These are phyloP conservation scores for Sialis fuliginosa DNA, from an alignment of 2,888 invertebrate species.

Conservation along the genomic window DNA sequence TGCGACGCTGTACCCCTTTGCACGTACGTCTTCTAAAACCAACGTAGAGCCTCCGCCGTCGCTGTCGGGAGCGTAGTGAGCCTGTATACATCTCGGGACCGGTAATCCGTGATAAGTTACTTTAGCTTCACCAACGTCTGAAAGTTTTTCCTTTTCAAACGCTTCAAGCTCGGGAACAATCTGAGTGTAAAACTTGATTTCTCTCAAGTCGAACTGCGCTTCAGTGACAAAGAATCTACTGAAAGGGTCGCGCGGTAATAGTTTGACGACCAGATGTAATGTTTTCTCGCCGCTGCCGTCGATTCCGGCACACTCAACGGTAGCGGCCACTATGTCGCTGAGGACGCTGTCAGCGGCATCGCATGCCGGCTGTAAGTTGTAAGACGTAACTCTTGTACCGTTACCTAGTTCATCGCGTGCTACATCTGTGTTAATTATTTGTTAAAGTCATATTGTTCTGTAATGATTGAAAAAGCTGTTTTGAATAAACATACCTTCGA, in stretches of 20 bases:
- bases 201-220: conserved; percentile 65
- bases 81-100: conserved; percentile 52
- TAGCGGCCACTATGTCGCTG: conserved; percentile 64
- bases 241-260: conserved; percentile 63
- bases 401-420: too few relatives aligned
- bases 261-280: conserved; percentile 47
- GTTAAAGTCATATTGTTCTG: too few relatives aligned
- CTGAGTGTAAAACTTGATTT: conserved; percentile 68
- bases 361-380: conserved; percentile 34
- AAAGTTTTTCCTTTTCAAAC: conserved; percentile 32
- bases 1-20: conserved; percentile 42
- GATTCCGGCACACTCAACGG: conserved; percentile 36
- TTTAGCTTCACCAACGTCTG: conserved; percentile 21
- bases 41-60: conserved; percentile 35
- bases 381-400: too few relatives aligned
- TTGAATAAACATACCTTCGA: too few relatives aligned
- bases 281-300: conserved; percentile 14
- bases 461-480: too few relatives aligned
- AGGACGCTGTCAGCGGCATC: conserved; percentile 53
- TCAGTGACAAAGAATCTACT: conserved; percentile 65
- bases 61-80: conserved; percentile 35
- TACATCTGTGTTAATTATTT: too few relatives aligned
- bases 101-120: conserved; percentile 30
- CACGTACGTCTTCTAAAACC: conserved; percentile 56
- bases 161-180: conserved; percentile 50